phyloP scores from a whole-genome alignment of 2,797 vertebrate genomes.

The Chelidonichthys spinosus region DNA sequence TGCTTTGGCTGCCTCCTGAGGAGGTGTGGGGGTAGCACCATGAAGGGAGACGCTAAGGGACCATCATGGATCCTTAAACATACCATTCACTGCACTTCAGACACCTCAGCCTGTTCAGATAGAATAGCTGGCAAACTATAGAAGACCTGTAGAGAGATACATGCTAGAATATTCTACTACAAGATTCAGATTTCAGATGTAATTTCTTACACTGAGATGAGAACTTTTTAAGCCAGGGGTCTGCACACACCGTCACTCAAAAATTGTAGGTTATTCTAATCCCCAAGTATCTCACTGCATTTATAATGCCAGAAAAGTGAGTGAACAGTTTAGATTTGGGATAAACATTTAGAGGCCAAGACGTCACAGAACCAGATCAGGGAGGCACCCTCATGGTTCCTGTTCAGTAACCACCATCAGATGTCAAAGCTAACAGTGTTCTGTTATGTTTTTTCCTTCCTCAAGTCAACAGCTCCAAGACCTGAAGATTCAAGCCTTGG shows the following conservation, averaged over 20 bases:
- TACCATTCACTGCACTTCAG: slow-evolving; percentile 66
- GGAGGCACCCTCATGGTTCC: slow-evolving; percentile 64
- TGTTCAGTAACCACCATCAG: slow-evolving; percentile 73
- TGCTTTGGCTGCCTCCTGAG: slow-evolving; percentile 87
- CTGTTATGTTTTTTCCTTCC: slow-evolving; percentile 86
- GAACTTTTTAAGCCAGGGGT: slow-evolving; percentile 23
- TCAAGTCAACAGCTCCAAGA: slow-evolving; percentile 86
- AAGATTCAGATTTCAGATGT: slow-evolving; percentile 30
- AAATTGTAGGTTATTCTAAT: slow-evolving; percentile 6
- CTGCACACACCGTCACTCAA: slow-evolving; percentile 25
- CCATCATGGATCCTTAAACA: slow-evolving; percentile 37
- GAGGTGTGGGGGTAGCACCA: not conserved
- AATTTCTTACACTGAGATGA: slow-evolving; percentile 13
- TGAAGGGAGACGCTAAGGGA: slow-evolving; percentile 44
- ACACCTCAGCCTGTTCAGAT: slow-evolving; percentile 57
- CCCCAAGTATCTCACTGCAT: slow-evolving; percentile 21
- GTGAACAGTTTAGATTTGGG: slow-evolving; percentile 30
- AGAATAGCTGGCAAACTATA: slow-evolving; percentile 32
- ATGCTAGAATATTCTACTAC: slow-evolving; percentile 7
- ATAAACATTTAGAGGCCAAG: slow-evolving; percentile 28
- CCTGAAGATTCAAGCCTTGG: slow-evolving; percentile 74
- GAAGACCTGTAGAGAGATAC: slow-evolving; percentile 28
- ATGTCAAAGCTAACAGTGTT: slow-evolving; percentile 88
- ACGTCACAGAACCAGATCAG: slow-evolving; percentile 57
- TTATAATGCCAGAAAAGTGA: slow-evolving; percentile 28